Base-by-base conservation (phyloP, 2,113 vertebrate genomes). In the Pelmatolapia mariae region DNA sequence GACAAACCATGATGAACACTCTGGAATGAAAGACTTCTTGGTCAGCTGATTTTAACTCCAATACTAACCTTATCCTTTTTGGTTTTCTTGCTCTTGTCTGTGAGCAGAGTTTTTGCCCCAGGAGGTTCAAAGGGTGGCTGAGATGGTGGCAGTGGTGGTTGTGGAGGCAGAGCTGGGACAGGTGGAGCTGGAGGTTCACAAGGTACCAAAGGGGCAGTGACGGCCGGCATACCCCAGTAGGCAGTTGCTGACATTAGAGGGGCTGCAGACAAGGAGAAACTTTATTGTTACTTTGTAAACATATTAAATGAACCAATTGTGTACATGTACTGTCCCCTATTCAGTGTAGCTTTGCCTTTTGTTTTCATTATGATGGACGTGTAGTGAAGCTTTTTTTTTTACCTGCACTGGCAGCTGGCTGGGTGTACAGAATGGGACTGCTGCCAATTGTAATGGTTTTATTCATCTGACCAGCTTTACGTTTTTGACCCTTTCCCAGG, bases 401-500 rank as follows among this genome's bases (percentile, higher is more conserved):
- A 98, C 97, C 94, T 92, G 97, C 29, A 33, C 90, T 93, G 61
- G 96, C 82, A 52, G 97, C 71, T 36, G 97, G 81, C 53, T 99
- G 98, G 78, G 97, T 97, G 92, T 99, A 99, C 50, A 99, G 96
- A 83, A 99, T 98, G 0, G 98, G 96, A 93, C 97, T 98, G 93
- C 98, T 99, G 59, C 98, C 98, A 15, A 99, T 99, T 50, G 98
- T 98, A 76, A 98, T 96, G 0, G 97, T 82, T 71, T 98, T 97
- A 89, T 96, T 97, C 86, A 97, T 83, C 56, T 96, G 95, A 7
- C 95, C 94, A 0, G 96, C 94, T 82, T 99, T 99, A 54, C 98
- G 97, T 91, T 99, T 99, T 84, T 96, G 92, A 0, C 95, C 95
- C 90, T 97, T 99, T 66, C 95, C 96, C 0, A 96, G 92, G 2